Base-by-base conservation (phyloP, 2,888 invertebrate genomes). In the Erannis defoliaria region DNA sequence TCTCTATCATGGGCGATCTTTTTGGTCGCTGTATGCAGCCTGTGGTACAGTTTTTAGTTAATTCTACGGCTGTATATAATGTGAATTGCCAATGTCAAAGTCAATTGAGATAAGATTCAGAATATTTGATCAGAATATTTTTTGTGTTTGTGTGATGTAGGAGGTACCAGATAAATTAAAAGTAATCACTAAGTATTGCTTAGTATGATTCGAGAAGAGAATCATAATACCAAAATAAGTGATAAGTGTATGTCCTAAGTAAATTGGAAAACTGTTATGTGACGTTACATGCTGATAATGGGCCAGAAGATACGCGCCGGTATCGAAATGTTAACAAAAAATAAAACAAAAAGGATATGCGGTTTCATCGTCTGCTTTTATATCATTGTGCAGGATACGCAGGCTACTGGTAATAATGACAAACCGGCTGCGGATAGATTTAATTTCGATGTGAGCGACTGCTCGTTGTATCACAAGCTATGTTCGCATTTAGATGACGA, bases 401-500 rank as follows among this genome's bases (percentile, higher is more conserved):
- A 81, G 70, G 80, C 78, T 57, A 72, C 78, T 62, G 81, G 79
- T 62, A 81, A 80, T 64, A 73, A 81, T 60, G 71, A 80, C 55
- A 81, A 85, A 66, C 71, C 80, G 23, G 76, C 78, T 21, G 82
- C 79, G 63, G 85, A 83, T 70, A 81, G 77, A 69, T 89, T 82
- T 70, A 75, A 71, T 55, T 74, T 86, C 51, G 89, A 91, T 71
- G 73, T 90, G 63, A 78, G 77, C 69, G 86, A 83, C 55, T 93
- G 93, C 75, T 77, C 81, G 59, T 74, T 82, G 67, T 81, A 89
- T 72, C 87, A 89, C 70, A 89, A 90, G 66, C 81, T 90, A 66
- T 93, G 93, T 75, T 88, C 88, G 26, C 84, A 87, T 67, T 74
- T 87, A 55, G 83, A 85, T 50, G 93, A 93, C 63, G 89, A 90